These are phyloP conservation scores for Drosophila setosimentum DNA, from an alignment of 2,888 invertebrate genomes.

Conservation along the genomic window DNA sequence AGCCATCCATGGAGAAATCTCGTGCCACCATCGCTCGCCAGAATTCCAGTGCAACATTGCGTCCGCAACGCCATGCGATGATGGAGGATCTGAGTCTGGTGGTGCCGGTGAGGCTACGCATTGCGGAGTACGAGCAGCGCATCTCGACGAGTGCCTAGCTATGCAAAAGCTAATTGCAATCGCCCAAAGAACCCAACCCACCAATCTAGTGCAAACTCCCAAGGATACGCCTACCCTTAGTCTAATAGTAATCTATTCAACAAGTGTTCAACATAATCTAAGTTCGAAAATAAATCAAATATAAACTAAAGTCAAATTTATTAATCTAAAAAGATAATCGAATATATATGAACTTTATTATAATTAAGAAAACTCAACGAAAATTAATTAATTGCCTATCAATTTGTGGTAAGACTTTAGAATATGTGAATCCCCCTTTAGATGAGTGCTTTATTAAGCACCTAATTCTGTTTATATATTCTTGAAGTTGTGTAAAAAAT, in stretches of 20 bases:
- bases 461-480: neutral
- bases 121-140: slow-evolving; percentile 81
- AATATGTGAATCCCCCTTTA: too few relatives aligned
- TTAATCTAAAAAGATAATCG: neutral
- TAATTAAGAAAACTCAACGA: neutral
- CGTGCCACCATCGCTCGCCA: slow-evolving; percentile 72
- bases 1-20: slow-evolving; percentile 77
- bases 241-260: slow-evolving; percentile 12
- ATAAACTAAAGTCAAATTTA: neutral
- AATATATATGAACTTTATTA: neutral
- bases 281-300: neutral
- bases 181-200: neutral
- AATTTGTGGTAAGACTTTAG: too few relatives aligned
- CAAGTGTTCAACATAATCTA: slow-evolving; percentile 27
- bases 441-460: too few relatives aligned
- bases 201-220: slow-evolving; percentile 51
- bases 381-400: neutral
- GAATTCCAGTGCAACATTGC: slow-evolving; percentile 63
- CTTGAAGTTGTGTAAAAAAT: too few relatives aligned
- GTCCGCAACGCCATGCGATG: slow-evolving; percentile 77
- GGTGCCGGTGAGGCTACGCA: slow-evolving; percentile 80
- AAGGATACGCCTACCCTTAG: slow-evolving; percentile 45
- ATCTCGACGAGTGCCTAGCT: slow-evolving; percentile 65
- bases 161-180: slow-evolving; percentile 3
- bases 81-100: slow-evolving; percentile 83